A percentile compares a stretch with the other conserved stretches of the same genome.
phyloP scores from a whole-genome alignment of 1,140 invertebrate genomes.

The Hylaeus volcanicus region DNA sequence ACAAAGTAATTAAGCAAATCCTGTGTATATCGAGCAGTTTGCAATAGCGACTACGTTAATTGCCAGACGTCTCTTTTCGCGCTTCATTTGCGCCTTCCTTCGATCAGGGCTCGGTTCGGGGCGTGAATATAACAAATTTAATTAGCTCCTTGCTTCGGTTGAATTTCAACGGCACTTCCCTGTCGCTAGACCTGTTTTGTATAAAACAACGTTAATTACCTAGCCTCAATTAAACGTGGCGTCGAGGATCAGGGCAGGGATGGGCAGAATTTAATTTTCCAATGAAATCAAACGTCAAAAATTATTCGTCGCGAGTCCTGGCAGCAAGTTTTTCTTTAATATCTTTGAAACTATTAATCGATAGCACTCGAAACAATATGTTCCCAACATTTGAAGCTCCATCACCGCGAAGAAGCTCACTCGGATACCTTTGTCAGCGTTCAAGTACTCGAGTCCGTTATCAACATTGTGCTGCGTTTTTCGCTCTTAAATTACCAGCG shows the following conservation, averaged over 20 bases:
- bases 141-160: constrained; percentile 16
- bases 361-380: too few relatives aligned
- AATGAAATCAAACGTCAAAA: too few relatives aligned
- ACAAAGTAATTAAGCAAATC: constrained; percentile 29
- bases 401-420: too few relatives aligned
- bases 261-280: too few relatives aligned
- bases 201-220: background rate
- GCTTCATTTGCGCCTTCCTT: constrained; percentile 4
- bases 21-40: constrained; percentile 6
- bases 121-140: constrained; percentile 35
- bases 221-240: too few relatives aligned
- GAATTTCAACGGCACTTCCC: background rate
- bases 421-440: too few relatives aligned
- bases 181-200: background rate
- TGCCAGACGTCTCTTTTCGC: constrained; percentile 14
- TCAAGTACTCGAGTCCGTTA: too few relatives aligned
- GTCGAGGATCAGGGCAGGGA: too few relatives aligned
- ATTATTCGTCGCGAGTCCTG: too few relatives aligned
- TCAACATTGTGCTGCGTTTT: background rate
- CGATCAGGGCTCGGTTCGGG: background rate
- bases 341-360: too few relatives aligned
- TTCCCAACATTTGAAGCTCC: too few relatives aligned
- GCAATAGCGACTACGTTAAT: constrained; percentile 14
- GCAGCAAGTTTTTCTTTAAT: too few relatives aligned
- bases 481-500: background rate